Base-by-base conservation (phyloP, 1,140 invertebrate genomes). In the Penaeus chinensis region DNA sequence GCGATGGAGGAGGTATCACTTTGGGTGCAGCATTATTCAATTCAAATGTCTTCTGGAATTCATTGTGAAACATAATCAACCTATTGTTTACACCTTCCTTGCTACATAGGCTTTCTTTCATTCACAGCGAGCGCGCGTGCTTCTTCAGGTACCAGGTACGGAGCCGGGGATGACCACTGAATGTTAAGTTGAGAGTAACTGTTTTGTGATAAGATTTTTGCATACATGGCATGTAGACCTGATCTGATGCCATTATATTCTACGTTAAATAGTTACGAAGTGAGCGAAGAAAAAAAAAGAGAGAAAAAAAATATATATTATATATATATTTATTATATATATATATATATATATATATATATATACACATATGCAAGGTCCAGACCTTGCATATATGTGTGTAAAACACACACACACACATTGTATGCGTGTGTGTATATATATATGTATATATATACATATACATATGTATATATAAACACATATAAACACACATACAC, bases 321-420 rank as follows among this genome's bases (percentile, higher is more conserved):
- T 77, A 27, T 77, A 77, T 77, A 77, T 77, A 77, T 77, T 27
- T 77, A 77, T 77, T 77, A 77, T 77, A 77, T 77, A 77, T 77
- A 77, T 27, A 27, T 77, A 77, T 77, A 77, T 77, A 77, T 77
- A 77, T 77, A 77, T 77, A 77, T 77, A 77, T 77, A 77, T 77
- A 77, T 77, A 77, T 77, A 77, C n/a, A 77, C 37, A 77, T 10
- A 10, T 10, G n/a, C n/a, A 77, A 37, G 37, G 37, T 37, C 37
- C 37, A 37, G 37, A 37, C 5, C 37, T n/a, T 77, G 24, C 5
- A 32, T 77, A 77, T 77, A 37, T 77, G 16, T 54, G 16, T 16
- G 16, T 54, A 54, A 54, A 54, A 77, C 27, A 77, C 19, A 77
- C 11, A 24, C 47, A 18, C 47, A 24, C 19, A 24, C 47, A 76